phyloP scores from a whole-genome alignment of 2,797 vertebrate species.

The Staurois parvus region DNA sequence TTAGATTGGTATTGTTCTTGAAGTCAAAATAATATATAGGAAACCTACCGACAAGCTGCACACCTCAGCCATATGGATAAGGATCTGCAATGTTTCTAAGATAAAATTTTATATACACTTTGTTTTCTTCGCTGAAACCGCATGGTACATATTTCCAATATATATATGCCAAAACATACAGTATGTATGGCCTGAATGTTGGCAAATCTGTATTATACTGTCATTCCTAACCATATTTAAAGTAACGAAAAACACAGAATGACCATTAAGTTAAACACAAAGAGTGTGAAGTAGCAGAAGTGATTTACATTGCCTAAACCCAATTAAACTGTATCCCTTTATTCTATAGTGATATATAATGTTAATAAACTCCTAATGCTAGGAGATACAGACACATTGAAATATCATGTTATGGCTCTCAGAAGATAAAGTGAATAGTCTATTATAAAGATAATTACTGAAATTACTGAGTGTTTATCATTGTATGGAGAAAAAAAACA shows the following conservation, averaged over 20 bases:
- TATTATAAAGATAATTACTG: constrained; percentile 50
- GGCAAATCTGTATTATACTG: background rate
- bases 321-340: constrained; percentile 32
- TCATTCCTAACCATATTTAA: background rate
- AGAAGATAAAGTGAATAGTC: constrained; percentile 42
- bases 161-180: background rate
- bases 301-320: constrained; percentile 5
- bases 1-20: too few species aligned
- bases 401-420: constrained; percentile 9
- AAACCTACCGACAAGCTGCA: too few species aligned
- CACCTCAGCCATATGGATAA: too few species aligned
- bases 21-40: too few species aligned
- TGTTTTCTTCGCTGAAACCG: too few species aligned
- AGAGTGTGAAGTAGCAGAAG: background rate
- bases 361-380: constrained; percentile 24
- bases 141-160: background rate
- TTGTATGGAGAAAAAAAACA: constrained; percentile 7
- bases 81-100: too few species aligned
- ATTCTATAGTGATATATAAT: constrained; percentile 43
- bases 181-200: background rate
- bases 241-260: constrained; percentile 15
- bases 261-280: background rate
- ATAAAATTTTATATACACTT: too few species aligned
- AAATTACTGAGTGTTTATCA: constrained; percentile 55
- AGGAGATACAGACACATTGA: constrained; percentile 1